A percentile compares a stretch with the other conserved stretches of the same genome.
Conservation (phyloP, 2,797 vertebrate genomes). For the Cryptoblepharus egeriae region DNA sequence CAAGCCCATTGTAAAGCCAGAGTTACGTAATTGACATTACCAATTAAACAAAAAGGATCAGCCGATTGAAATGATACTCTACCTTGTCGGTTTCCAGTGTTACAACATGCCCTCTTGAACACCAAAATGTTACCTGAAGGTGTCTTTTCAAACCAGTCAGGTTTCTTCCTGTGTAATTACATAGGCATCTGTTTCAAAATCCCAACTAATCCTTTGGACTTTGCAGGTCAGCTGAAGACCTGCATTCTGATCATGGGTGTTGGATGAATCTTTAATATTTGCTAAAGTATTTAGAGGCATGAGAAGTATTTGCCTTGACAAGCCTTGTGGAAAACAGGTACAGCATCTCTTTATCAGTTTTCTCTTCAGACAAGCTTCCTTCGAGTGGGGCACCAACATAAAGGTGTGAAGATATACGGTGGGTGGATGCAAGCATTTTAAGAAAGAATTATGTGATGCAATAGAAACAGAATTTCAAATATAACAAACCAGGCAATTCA, state of each 20-base stretch:
- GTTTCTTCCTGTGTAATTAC: constrained; percentile 53
- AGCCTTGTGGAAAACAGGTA: background rate
- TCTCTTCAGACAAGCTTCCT: constrained; percentile 26
- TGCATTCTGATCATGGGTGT: constrained; percentile 1
- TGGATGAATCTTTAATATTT: constrained; percentile 59
- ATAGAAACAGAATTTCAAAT: background rate
- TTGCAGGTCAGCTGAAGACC: constrained; percentile 38
- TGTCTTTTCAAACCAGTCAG: constrained; percentile 46
- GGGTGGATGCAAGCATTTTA: background rate
- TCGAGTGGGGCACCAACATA: background rate
- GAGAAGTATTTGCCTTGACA: constrained; percentile 59
- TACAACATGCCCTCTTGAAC: constrained; percentile 38
- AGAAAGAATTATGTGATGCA: background rate
- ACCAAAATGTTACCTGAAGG: constrained; percentile 29
- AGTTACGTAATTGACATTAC: constrained; percentile 21
- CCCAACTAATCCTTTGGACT: constrained; percentile 45
- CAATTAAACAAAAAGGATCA: constrained; percentile 31
- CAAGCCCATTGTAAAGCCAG: constrained; percentile 44
- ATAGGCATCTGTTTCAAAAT: constrained; percentile 54
- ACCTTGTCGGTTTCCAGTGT: constrained; percentile 41
- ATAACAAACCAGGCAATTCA: background rate
- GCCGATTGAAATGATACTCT: constrained; percentile 15
- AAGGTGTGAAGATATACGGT: constrained; percentile 14
- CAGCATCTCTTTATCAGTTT: constrained; percentile 17
- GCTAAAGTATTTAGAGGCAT: constrained; percentile 47